Conservation (phyloP, 2,797 vertebrate species). For the Poecilia wingei region DNA sequence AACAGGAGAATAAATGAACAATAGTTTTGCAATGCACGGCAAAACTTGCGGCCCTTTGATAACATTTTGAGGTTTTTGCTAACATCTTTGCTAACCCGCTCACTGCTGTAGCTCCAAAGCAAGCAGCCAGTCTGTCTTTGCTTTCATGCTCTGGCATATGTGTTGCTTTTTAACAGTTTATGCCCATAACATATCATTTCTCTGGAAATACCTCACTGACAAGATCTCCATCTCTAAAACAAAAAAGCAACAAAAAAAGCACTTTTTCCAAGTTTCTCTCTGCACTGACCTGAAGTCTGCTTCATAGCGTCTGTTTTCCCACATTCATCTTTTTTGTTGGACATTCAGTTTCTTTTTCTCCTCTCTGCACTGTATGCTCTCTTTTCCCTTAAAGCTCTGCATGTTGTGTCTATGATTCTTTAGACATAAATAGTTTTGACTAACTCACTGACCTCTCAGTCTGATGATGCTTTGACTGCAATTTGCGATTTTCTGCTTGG, state of each 20-base stretch:
- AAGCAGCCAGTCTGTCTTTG: constrained; percentile 12
- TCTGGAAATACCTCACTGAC: constrained; percentile 13
- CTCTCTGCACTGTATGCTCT: neutral
- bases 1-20: neutral
- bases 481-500: constrained; percentile 28
- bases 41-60: constrained; percentile 17
- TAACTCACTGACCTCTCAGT: constrained; percentile 25
- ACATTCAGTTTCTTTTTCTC: neutral
- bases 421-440: constrained; percentile 11
- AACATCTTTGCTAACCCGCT: constrained; percentile 49
- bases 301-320: constrained; percentile 9
- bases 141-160: constrained; percentile 39
- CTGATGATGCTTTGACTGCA: constrained; percentile 14
- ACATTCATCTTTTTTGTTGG: neutral
- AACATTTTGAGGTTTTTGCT: constrained; percentile 44
- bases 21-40: constrained; percentile 15
- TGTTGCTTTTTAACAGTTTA: constrained; percentile 17
- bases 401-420: constrained; percentile 29
- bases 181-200: constrained; percentile 24
- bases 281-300: constrained; percentile 2
- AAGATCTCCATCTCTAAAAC: constrained; percentile 1
- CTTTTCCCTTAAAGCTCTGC: constrained; percentile 8
- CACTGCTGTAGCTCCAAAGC: constrained; percentile 21
- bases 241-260: constrained; percentile 4
- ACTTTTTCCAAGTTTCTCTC: constrained; percentile 4